These are phyloP conservation scores for Drosophila neonasuta DNA, from an alignment of 2,888 invertebrate genomes.

Conservation along the genomic window DNA sequence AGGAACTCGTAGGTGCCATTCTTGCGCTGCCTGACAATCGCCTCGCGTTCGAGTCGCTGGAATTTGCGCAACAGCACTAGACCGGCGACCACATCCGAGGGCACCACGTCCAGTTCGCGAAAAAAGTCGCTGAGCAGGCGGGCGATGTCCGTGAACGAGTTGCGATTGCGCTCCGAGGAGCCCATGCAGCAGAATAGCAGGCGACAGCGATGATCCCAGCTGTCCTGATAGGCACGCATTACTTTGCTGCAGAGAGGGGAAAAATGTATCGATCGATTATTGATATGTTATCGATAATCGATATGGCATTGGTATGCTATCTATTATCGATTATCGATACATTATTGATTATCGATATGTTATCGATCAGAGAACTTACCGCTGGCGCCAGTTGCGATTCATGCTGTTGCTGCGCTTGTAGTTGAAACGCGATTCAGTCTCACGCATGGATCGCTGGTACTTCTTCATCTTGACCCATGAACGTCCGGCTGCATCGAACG, in stretches of 20 bases:
- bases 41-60: slow-evolving; percentile 90
- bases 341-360: background rate
- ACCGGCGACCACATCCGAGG: slow-evolving; percentile 93
- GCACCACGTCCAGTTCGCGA: slow-evolving; percentile 93
- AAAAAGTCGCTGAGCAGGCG: slow-evolving; percentile 92
- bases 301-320: too few species aligned
- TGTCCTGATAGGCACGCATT: slow-evolving; percentile 92
- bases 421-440: slow-evolving; percentile 89
- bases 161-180: slow-evolving; percentile 88
- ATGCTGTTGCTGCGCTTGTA: slow-evolving; percentile 89
- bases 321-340: too few species aligned
- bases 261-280: too few species aligned
- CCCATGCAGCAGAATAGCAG: slow-evolving; percentile 92
- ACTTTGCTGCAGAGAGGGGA: slow-evolving; percentile 86
- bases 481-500: slow-evolving; percentile 92
- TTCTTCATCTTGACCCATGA: slow-evolving; percentile 96
- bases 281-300: too few species aligned
- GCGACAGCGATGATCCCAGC: slow-evolving; percentile 92
- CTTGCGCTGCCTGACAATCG: slow-evolving; percentile 89
- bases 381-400: slow-evolving; percentile 92
- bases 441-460: slow-evolving; percentile 91
- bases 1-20: slow-evolving; percentile 93
- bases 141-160: slow-evolving; percentile 93
- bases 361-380: slow-evolving; percentile 82
- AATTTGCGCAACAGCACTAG: slow-evolving; percentile 90